Evolutionary conservation across 2,113 vertebrate species (phyloP), one percentile per base, ranked within the genome.

Genomic region (Ivindomyrus marchei): DNA sequence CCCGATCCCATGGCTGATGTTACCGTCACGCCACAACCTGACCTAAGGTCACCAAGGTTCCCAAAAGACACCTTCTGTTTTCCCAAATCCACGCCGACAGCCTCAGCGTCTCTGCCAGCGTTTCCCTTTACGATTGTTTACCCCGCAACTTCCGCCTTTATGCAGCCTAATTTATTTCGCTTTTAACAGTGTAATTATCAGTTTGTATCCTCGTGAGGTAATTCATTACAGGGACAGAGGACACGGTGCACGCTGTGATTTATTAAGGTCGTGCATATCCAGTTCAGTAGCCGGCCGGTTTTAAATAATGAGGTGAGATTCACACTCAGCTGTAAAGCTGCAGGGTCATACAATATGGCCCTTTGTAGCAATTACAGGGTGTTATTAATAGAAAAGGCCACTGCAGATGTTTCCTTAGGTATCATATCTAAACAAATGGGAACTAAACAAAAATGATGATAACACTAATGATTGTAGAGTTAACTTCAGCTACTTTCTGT

Each of bases 201-300:
- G 74, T 80, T 80, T 80, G 74, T 80, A 80, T 80, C 11, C 74
- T 80, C 74, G 6, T 80, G 74, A 80, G 74, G 74, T 80, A 42
- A 80, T 42, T 80, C 74, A 80, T 80, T 80, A 80, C 36, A 42
- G 1, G 36, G 74, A 80, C 4, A 0, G 74, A 42, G 36, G 70
- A 77, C 13, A 39, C 0, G 15, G 36, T 42, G 17, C 74, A 19
- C 13, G 15, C 36, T 17, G 74, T 17, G 74, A 80, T 80, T 80
- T 80, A 80, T 80, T 39, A 80, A 80, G 74, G 74, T 39, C 36
- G 39, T 80, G 17, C 74, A 19, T 7, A 80, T 39, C 74, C 36
- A 39, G 74, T 80, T 80, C 36, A 42, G 74, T 19, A 19, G 36
- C 74, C 4, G 36, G 74, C 36, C 70, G 1, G 70, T 17, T 80